Evolutionary conservation across 1,140 invertebrate genomes (phyloP), one percentile per base, ranked within the genome.

Genomic region (Mycetomoellerius zeteki): DNA sequence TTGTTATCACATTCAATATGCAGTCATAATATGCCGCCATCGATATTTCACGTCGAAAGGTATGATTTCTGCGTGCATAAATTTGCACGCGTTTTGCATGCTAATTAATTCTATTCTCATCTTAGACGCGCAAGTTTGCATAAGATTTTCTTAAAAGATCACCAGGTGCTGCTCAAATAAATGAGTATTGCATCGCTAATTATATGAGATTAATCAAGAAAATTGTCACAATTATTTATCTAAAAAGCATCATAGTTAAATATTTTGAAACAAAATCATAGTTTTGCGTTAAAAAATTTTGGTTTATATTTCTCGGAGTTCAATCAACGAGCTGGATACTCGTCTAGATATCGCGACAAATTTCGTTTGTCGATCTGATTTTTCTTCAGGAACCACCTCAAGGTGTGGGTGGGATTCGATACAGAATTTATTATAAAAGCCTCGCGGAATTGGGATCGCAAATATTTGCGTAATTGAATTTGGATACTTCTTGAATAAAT

Each of bases 31-130:
- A 43, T 43, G 37, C 37, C 37, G 37, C 37, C 37, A 43, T 37
- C 52, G 50, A 56, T 21, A 64, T 60, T 60, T 76, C 8, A 27
- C n/a, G 33, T 65, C 43, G 60, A 43, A 27, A 21, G 37, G 30
- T 64, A 64, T 10, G 75, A 65, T 47, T 78, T 30, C 19, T 50
- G 43, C 54, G 54, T 7, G 24, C 24, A 65, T 60, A 65, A 77
- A 77, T 77, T 64, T 77, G 37, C 58, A 12, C 56, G 5, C 27
- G 50, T 37, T 54, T 52, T 16, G 52, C 50, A 75, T 56, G 72
- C 37, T 47, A 47, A 64, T 78, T 27, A 64, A 30, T 27, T 43
- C 37, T 7, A 64, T n/a, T 64, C 19, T 19, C 24, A 43, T 7
- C 10, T 47, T 56, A 77, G 27, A 62, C 7, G 5, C 19, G 21